A percentile compares a stretch with the other conserved stretches of the same genome.
phyloP scores from a whole-genome alignment of 1,140 invertebrate species.

The Lutraria rhynchaena region DNA sequence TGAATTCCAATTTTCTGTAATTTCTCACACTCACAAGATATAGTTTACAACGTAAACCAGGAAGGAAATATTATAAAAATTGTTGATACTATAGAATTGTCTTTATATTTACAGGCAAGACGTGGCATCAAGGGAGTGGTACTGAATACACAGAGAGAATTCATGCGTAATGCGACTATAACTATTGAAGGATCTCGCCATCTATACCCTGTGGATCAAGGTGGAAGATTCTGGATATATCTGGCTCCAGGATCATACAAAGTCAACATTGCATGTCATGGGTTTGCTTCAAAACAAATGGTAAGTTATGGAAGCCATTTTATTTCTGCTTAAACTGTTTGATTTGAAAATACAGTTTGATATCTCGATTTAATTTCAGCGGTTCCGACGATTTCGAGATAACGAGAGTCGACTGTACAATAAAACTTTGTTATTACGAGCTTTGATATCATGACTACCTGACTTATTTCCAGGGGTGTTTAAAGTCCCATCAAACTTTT shows the following conservation, averaged over 20 bases:
- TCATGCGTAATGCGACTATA: constrained; percentile 89
- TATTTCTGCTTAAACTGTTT: neutral
- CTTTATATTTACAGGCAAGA: constrained; percentile 85
- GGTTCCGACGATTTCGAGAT: no score
- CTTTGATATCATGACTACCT: no score
- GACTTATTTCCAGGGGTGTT: no score
- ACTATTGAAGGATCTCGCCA: constrained; percentile 83
- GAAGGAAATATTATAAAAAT: no score
- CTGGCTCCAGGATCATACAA: constrained; percentile 93
- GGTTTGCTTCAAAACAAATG: constrained; percentile 42
- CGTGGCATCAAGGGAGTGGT: constrained; percentile 93
- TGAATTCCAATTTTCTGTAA: no score
- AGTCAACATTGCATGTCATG: constrained; percentile 49
- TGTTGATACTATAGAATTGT: no score
- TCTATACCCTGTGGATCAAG: constrained; percentile 56
- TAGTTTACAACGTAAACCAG: no score
- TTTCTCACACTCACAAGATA: no score
- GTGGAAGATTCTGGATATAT: constrained; percentile 95
- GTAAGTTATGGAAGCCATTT: no score
- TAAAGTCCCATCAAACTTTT: no score
- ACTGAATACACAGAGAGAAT: constrained; percentile 87
- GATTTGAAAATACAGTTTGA: neutral
- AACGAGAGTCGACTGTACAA: no score
- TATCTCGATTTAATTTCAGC: neutral
- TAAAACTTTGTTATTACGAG: no score